Percentiles rank a stretch among this genome's conserved stretches.
Evolutionary conservation across 2,888 invertebrate species (phyloP).

Genomic region (Cerceris ruficornis): DNA sequence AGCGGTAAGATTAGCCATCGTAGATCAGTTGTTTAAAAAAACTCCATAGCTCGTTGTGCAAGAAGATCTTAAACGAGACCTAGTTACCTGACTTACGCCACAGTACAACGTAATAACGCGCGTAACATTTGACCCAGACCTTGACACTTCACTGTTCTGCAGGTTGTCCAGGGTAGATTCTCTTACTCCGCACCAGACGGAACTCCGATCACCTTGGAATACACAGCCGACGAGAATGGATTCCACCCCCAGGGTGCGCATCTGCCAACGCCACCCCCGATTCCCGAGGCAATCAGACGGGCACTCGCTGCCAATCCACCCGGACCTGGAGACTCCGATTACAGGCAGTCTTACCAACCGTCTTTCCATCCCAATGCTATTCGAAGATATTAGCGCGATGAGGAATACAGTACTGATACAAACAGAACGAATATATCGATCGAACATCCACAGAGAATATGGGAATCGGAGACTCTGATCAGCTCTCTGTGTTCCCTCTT

Average conservation of each 20-base stretch:
- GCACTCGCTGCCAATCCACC: constrained; percentile 80
- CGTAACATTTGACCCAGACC: constrained; percentile 16
- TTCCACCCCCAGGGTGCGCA: constrained; percentile 90
- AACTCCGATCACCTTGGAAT: constrained; percentile 87
- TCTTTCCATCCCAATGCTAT: constrained; percentile 43
- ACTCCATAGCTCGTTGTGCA: not conserved
- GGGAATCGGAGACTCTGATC: constrained; percentile 26
- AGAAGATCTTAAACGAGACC: not conserved
- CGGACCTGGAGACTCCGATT: constrained; percentile 61
- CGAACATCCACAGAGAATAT: not conserved
- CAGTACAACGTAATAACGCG: not conserved
- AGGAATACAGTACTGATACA: constrained; percentile 12
- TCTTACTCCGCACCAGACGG: constrained; percentile 90
- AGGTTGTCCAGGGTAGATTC: constrained; percentile 90
- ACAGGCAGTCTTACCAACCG: constrained; percentile 47
- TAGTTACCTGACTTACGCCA: not conserved
- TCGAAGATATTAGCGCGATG: constrained; percentile 50
- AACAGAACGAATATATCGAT: constrained; percentile 10
- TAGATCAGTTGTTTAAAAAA: not conserved
- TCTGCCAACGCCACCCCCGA: constrained; percentile 89
- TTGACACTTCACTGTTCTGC: constrained; percentile 31
- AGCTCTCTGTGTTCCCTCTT: constrained; percentile 19
- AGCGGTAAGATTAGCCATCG: no score
- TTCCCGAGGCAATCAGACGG: constrained; percentile 88
- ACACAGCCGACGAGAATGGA: constrained; percentile 90